Percentiles rank a stretch among this genome's conserved stretches.
These are phyloP conservation scores for Bubalus kerabau DNA, from an alignment of 2,113 vertebrate species.

Conservation along the genomic window DNA sequence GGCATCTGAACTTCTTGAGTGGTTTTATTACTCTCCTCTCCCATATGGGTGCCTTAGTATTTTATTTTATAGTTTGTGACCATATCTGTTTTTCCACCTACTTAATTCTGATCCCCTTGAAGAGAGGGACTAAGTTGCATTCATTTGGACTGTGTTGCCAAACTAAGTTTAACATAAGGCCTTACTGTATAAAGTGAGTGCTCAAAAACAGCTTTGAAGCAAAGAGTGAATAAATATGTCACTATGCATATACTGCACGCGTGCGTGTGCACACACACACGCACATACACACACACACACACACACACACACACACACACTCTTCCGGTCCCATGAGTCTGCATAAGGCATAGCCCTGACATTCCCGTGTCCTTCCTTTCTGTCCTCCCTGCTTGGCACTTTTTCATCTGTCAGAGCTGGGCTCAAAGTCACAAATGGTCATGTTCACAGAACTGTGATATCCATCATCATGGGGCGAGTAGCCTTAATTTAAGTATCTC, in stretches of 20 bases:
- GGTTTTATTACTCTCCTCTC: background rate
- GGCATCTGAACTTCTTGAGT: background rate
- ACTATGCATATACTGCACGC: background rate
- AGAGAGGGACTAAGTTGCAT: background rate
- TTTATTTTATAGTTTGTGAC: background rate
- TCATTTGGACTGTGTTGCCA: too few species aligned
- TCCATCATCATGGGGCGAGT: background rate
- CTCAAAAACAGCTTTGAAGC: background rate
- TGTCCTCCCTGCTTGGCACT: background rate
- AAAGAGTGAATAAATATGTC: background rate
- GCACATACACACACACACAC: background rate
- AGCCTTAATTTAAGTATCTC: background rate
- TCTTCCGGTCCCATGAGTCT: background rate
- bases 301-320: background rate
- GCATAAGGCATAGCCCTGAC: background rate
- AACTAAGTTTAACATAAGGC: background rate
- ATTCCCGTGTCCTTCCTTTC: background rate
- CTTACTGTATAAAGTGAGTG: background rate
- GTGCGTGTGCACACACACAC: accelerated
- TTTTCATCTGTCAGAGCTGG: background rate
- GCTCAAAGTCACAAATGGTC: background rate
- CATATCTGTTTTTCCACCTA: background rate
- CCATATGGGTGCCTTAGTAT: background rate
- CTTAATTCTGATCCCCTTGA: background rate
- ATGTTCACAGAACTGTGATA: background rate